Evolutionary conservation across 2,888 invertebrate species (phyloP).

Genomic region (Mesoligia furuncula): DNA sequence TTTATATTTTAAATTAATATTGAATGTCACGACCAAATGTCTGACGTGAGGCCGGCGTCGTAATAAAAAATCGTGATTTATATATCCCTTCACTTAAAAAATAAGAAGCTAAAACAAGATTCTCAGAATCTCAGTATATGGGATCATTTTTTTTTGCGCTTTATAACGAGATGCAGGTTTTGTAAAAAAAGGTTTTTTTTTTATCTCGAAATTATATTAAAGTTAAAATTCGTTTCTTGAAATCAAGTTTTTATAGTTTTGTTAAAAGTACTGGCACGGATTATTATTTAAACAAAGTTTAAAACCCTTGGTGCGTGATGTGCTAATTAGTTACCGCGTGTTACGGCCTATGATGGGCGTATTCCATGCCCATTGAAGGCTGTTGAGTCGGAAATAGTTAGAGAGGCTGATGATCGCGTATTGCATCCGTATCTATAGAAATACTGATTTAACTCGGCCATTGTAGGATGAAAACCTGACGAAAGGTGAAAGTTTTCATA

Average conservation of each 20-base stretch:
- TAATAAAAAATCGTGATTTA: constrained; percentile 69
- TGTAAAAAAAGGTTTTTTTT: constrained; percentile 25
- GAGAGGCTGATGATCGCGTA: background rate
- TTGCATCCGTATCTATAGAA: background rate
- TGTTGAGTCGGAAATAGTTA: background rate
- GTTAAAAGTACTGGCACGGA: background rate
- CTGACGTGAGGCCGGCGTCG: constrained; percentile 51
- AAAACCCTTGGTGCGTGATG: constrained; percentile 21
- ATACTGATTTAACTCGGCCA: background rate
- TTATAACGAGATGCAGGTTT: constrained; percentile 34
- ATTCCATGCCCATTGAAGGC: background rate
- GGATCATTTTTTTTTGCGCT: constrained; percentile 51
- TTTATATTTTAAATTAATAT: constrained; percentile 57
- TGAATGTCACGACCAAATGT: constrained; percentile 66
- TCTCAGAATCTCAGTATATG: constrained; percentile 65
- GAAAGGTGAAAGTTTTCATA: constrained; percentile 18
- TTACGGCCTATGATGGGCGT: background rate
- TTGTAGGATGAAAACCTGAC: background rate
- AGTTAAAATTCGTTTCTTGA: constrained; percentile 22
- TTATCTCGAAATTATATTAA: constrained; percentile 29
- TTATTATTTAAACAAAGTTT: constrained; percentile 8
- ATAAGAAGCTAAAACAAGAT: constrained; percentile 55
- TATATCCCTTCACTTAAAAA: constrained; percentile 69
- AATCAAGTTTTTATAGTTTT: constrained; percentile 19
- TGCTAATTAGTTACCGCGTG: background rate